Evolutionary conservation across 1,140 invertebrate genomes (phyloP), one percentile per base, ranked within the genome.

Genomic region (Theocolax elegans): DNA sequence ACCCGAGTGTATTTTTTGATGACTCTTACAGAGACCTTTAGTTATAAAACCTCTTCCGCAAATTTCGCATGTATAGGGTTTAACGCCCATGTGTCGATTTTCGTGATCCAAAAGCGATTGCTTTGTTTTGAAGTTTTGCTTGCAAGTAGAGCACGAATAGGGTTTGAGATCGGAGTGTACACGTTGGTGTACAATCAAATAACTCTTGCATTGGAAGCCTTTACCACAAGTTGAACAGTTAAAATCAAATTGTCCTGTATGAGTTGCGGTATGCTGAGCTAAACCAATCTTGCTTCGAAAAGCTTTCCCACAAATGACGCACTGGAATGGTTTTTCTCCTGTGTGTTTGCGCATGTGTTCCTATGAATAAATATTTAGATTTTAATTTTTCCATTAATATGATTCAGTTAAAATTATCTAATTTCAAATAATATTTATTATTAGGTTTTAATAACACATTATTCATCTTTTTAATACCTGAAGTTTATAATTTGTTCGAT

Each of bases 31-130:
- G 9, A 91, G 87, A 74, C 92, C 91, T 81, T 92, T 92, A 6
- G 93, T 92, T 25, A 94, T 95, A 77, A 97, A 97, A 49, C 91
- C 87, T 65, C 92, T 87, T 3, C 92, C 90, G 82, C 94, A 95
- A 73, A 90, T 89, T 70, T 91, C 91, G 80, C 94, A 95, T 71
- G 90, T 90, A 79, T 92, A 94, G 0, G 93, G 93, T 74, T 95
- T 92, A 12, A 93, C 89, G 2, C 93, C 94, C 3, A 93, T 89
- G 83, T 95, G 93, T 1, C 93, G 91, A 77, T 94, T 92, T 48
- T 92, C 90, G 79, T 95, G 93, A 76, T 95, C 94, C 48, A 92
- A 81, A 0, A 93, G 81, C 3, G 91, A 91, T 73, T 93, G 90
- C 79, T 92, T 92, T 0, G 91, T 91, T 81, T 92, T 92, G 74